Evolutionary conservation across 2,888 invertebrate species (phyloP).

Genomic region (Punctoribates punctum): DNA sequence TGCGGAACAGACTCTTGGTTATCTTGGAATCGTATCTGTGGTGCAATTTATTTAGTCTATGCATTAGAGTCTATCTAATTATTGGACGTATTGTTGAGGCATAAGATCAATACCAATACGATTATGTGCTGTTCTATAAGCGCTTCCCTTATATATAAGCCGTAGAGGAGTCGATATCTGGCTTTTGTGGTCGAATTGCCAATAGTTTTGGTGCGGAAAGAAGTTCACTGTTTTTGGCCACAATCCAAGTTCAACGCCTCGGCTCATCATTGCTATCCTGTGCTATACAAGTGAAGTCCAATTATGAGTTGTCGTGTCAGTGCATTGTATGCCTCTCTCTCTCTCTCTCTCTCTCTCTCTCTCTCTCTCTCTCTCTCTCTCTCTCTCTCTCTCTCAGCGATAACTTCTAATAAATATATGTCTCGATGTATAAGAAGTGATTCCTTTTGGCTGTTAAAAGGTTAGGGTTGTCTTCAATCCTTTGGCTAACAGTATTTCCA

Average conservation of each 20-base stretch:
- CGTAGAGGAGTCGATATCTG: neutral
- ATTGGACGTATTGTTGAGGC: neutral
- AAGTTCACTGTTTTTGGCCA: neutral
- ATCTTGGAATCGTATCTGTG: no score
- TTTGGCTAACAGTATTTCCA: no score
- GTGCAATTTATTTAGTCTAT: neutral
- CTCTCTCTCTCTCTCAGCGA: neutral
- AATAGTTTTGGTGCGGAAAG: neutral
- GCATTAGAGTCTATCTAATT: neutral
- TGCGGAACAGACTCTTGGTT: no score
- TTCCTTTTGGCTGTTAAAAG: no score
- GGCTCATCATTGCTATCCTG: neutral
- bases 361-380: neutral
- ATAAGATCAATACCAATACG: neutral
- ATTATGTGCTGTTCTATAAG: no score
- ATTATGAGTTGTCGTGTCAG: constrained; percentile 1
- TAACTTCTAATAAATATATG: no score
- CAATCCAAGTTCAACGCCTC: constrained; percentile 19
- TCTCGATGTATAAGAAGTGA: no score
- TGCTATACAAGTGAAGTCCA: neutral
- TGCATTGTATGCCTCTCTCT: neutral
- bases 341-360: neutral
- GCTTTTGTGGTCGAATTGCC: neutral
- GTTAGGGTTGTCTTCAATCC: no score
- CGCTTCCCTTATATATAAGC: neutral